Base-by-base conservation (phyloP, 2,113 vertebrate genomes). In the Siphamia tubifer region DNA sequence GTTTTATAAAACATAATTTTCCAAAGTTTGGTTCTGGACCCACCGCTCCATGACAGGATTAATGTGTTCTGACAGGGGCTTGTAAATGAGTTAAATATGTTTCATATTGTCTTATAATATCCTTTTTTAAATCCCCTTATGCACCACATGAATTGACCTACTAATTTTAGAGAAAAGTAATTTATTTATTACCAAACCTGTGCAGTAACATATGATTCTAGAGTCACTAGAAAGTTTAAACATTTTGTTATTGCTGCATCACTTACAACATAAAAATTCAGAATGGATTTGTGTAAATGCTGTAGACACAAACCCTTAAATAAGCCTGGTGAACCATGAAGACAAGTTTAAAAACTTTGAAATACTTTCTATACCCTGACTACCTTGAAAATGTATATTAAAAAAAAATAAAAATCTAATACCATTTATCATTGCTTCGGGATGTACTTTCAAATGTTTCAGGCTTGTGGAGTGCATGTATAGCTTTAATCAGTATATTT, bases 151-250 rank as follows among this genome's bases (percentile, higher is more conserved):
- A 31, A 39, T 40, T 44, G 6, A 51, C 32, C 38, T 49, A 20
- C 15, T 20, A 30, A 31, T 53, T 24, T 52, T 39, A 24, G 16
- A 55, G 38, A 52, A 40, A 68, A 32, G 32, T 11, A 27, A 1
- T 49, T 25, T 24, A 57, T 47, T 70, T 19, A 35, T 34, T 56
- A 13, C 68, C 49, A 2, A 30, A 35, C 36, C 68, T 74, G 36
- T 40, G 32, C 40, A 56, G 27, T 55, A 56, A 68, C 77, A 68
- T 6, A 52, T 4, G 24, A 51, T 76, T 68, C 48, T 24, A 47
- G 39, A 54, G 38, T 65, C 57, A 62, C 39, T 16, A 25, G 51
- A 17, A 44, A 67, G 40, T 36, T 20, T 64, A 23, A 40, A 45
- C 62, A 49, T 28, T 63, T 51, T 68, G 68, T 67, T 47, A 58